These are phyloP conservation scores for Megaceryle torquata DNA, from an alignment of 2,113 vertebrate species.

Conservation along the genomic window DNA sequence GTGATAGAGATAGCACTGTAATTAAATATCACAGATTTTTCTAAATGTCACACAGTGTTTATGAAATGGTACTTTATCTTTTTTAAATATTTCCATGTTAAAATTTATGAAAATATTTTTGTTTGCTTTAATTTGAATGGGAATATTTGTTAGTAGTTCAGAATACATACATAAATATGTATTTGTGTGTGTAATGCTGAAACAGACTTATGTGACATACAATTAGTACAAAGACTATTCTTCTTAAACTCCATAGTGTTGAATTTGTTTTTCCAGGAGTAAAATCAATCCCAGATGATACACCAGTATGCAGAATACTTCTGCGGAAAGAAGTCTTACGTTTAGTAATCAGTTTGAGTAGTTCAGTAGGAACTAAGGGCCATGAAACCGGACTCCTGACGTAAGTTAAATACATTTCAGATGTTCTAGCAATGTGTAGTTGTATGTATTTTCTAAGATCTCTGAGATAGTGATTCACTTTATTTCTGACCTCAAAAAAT, in stretches of 20 bases:
- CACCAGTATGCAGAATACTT: constrained; percentile 90
- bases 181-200: neutral
- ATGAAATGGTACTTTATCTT: neutral
- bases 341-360: constrained; percentile 95
- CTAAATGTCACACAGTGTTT: neutral
- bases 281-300: constrained; percentile 92
- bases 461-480: neutral
- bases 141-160: neutral
- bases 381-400: constrained; percentile 97
- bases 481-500: neutral
- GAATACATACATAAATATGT: neutral
- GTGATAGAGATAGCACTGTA: neutral
- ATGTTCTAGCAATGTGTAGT: neutral
- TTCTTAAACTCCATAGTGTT: neutral
- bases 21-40: neutral
- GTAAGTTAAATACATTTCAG: constrained; percentile 74
- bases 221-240: neutral
- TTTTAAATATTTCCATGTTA: neutral
- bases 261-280: constrained; percentile 77
- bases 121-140: neutral
- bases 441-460: neutral
- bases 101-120: neutral
- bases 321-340: constrained; percentile 95
- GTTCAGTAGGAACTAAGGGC: constrained; percentile 96
- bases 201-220: rapidly evolving